Evolutionary conservation across 2,888 invertebrate genomes (phyloP).

Genomic region (Sepiola atlantica): DNA sequence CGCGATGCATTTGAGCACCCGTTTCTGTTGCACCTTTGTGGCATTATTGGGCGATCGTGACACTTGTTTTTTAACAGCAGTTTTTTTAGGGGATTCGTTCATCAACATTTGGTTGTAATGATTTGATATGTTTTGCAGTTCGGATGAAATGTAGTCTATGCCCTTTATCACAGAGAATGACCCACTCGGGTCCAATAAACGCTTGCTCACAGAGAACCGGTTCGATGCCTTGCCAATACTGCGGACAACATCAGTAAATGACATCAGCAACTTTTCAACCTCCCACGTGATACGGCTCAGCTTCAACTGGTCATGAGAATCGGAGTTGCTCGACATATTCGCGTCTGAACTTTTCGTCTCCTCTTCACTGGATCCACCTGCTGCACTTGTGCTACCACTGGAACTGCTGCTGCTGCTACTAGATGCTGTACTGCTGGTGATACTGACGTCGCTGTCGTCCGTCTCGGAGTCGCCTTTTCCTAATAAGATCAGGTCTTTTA

Average conservation of each 20-base stretch:
- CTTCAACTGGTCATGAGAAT: not conserved
- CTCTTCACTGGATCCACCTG: not conserved
- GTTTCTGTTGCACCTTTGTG: not conserved
- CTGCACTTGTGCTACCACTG: not conserved
- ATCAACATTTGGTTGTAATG: conserved; percentile 32
- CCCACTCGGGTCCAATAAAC: conserved; percentile 14
- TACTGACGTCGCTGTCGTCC: not conserved
- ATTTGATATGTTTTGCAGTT: not conserved
- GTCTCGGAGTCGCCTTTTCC: not conserved
- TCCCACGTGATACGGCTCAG: not conserved
- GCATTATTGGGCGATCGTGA: not conserved
- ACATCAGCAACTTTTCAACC: conserved; percentile 32
- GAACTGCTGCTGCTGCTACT: conserved; percentile 35
- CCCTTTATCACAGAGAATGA: conserved; percentile 15
- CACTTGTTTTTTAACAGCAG: not conserved
- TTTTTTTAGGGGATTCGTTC: not conserved
- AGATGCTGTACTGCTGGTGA: not conserved
- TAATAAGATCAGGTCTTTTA: not conserved
- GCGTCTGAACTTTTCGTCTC: not conserved
- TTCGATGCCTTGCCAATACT: not conserved
- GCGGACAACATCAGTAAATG: conserved; percentile 32
- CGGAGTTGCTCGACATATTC: not conserved
- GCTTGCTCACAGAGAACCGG: not conserved
- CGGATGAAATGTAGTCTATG: not conserved
- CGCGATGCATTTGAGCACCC: not conserved